Conservation (phyloP, 1,140 invertebrate genomes). For the Nylanderia fulva region DNA sequence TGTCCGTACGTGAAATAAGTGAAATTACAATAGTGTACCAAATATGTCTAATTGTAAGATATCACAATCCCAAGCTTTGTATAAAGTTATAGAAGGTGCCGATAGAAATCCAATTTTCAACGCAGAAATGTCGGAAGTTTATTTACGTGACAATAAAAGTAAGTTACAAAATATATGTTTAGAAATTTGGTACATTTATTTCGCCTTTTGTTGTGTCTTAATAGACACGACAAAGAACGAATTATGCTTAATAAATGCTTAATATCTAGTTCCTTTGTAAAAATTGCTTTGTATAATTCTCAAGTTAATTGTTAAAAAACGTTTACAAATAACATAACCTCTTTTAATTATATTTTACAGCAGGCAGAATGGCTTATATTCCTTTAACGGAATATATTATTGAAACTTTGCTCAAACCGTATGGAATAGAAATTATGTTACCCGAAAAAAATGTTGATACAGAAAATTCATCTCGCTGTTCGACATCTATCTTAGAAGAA, state of each 20-base stretch:
- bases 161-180: background rate
- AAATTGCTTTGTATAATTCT: too few relatives aligned
- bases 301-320: too few relatives aligned
- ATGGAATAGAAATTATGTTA: background rate
- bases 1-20: too few relatives aligned
- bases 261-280: too few relatives aligned
- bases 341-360: background rate
- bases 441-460: background rate
- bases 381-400: background rate
- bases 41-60: background rate
- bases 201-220: too few relatives aligned
- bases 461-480: background rate
- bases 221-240: too few relatives aligned
- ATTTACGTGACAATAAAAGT: background rate
- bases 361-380: background rate
- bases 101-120: background rate
- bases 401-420: background rate
- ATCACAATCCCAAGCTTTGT: background rate
- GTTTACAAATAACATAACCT: too few relatives aligned
- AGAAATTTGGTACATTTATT: background rate
- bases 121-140: background rate
- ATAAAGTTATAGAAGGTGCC: background rate
- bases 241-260: too few relatives aligned
- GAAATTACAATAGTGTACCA: too few relatives aligned
- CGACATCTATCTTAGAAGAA: background rate